These are phyloP conservation scores for Pollenia griseotomentosa DNA, from an alignment of 2,888 invertebrate genomes.

Conservation along the genomic window DNA sequence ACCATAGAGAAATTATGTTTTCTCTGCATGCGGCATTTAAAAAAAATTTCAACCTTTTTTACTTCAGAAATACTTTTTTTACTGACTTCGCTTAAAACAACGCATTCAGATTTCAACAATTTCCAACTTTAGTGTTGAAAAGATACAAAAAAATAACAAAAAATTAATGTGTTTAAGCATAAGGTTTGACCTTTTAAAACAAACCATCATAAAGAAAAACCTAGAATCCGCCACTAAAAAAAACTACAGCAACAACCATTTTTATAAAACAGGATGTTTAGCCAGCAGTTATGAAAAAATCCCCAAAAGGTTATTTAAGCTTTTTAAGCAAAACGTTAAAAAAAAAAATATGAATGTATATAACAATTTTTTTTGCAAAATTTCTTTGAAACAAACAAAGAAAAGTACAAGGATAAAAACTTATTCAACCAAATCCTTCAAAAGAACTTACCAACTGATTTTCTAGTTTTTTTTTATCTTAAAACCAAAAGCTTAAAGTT, in stretches of 20 bases:
- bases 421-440: conserved; percentile 2
- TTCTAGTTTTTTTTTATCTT: background rate
- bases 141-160: background rate
- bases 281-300: conserved; percentile 28
- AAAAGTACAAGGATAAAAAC: conserved; percentile 28
- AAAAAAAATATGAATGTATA: no score
- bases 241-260: background rate
- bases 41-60: no score
- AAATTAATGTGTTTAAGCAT: background rate
- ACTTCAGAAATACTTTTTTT: background rate
- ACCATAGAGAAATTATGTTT: no score
- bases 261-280: conserved; percentile 17
- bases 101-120: conserved; percentile 6
- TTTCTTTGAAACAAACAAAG: conserved; percentile 3
- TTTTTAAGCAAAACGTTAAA: conserved; percentile 2
- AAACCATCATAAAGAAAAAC: background rate
- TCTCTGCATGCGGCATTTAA: no score
- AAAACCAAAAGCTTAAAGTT: conserved; percentile 1
- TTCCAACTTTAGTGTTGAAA: conserved; percentile 2
- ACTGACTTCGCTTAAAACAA: background rate
- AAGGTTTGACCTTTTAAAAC: conserved; percentile 36
- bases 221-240: background rate
- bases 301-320: conserved; percentile 9
- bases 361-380: background rate
- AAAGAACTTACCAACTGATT: conserved; percentile 5